Evolutionary conservation across 2,113 vertebrate genomes (phyloP).

Genomic region (Rhabdornis inornatus): DNA sequence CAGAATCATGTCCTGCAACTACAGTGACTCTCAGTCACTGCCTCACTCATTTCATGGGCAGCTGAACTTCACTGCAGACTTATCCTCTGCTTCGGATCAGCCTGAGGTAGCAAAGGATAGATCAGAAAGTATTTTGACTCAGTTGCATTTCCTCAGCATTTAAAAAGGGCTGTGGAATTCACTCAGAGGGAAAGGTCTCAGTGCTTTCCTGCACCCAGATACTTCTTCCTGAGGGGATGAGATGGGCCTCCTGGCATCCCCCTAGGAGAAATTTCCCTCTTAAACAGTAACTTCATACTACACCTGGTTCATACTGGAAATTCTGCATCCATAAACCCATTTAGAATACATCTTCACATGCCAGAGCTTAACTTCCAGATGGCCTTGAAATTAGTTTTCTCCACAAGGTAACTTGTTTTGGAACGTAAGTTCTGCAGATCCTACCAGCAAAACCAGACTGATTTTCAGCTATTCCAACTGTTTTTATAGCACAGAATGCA

Average conservation of each 20-base stretch:
- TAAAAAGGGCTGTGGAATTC: not conserved
- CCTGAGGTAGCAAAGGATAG: not conserved
- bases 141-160: not conserved
- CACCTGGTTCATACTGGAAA: accelerated
- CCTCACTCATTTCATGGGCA: accelerated
- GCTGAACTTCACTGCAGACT: not conserved
- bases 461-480: not conserved
- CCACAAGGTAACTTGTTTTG: not conserved
- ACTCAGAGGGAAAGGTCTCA: not conserved
- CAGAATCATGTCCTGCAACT: not conserved
- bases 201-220: not conserved
- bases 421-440: not conserved
- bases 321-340: not conserved
- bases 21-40: not conserved
- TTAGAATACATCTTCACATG: not conserved
- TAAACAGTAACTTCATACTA: not conserved
- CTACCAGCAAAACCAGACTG: not conserved
- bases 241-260: not conserved
- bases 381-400: not conserved
- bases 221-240: not conserved
- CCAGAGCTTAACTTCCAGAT: not conserved
- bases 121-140: not conserved
- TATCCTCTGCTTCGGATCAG: not conserved
- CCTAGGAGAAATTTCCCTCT: not conserved
- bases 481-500: not conserved